A percentile compares a stretch with the other conserved stretches of the same genome.
Conservation (phyloP, 2,797 vertebrate genomes). For the Tamandua tetradactyla region DNA sequence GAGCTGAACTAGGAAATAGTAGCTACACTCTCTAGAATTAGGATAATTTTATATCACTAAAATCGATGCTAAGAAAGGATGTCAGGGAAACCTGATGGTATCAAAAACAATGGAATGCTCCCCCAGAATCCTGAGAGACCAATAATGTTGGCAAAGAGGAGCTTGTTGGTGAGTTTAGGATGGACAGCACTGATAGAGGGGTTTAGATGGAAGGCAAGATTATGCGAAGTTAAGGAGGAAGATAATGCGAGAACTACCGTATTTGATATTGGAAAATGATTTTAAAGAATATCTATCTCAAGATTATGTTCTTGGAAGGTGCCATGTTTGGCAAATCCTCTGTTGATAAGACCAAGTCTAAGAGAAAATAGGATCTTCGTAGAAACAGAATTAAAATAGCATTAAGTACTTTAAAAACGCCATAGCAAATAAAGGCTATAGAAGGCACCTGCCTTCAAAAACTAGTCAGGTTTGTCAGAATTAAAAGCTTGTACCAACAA, state of each 20-base stretch:
- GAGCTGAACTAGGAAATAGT: too few species aligned
- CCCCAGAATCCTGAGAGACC: background rate
- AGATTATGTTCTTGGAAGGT: background rate
- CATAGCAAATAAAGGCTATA: constrained; percentile 65
- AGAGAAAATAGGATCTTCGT: constrained; percentile 54
- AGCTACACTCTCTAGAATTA: too few species aligned
- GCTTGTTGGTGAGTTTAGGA: background rate
- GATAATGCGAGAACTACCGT: background rate
- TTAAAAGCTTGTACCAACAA: background rate
- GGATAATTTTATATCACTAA: constrained; percentile 19
- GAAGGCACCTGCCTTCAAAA: constrained; percentile 58
- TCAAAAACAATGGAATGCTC: background rate
- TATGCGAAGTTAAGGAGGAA: background rate
- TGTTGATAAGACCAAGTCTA: constrained; percentile 28
- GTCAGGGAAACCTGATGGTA: background rate
- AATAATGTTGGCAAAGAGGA: background rate
- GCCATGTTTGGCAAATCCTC: background rate
- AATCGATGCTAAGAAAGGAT: background rate
- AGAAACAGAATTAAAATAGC: constrained; percentile 73
- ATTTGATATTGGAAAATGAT: background rate
- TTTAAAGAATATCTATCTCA: constrained; percentile 19
- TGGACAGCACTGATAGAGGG: background rate
- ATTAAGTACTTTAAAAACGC: constrained; percentile 66
- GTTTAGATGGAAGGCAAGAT: background rate
- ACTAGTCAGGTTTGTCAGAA: constrained; percentile 5